phyloP scores from a whole-genome alignment of 2,797 vertebrate genomes.

The Poecilia picta region DNA sequence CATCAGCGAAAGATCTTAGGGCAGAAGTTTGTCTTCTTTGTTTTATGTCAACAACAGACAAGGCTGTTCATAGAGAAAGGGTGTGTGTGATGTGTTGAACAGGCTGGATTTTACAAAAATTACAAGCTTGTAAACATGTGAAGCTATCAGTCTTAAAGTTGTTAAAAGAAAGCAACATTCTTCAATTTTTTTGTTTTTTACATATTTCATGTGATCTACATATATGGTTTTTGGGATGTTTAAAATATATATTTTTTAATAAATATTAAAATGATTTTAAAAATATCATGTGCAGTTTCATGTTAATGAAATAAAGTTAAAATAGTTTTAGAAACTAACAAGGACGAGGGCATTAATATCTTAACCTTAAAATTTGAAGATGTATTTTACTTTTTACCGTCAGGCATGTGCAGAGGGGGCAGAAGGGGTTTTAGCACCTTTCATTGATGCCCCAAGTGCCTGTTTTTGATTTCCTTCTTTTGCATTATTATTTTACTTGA shows the following conservation, averaged over 20 bases:
- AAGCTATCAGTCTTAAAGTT: neutral
- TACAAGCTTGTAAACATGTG: neutral
- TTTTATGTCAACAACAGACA: slow-evolving; percentile 17
- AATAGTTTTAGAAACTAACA: neutral
- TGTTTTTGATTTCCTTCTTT: too few relatives aligned
- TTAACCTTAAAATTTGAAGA: neutral
- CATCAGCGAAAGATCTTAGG: slow-evolving; percentile 28
- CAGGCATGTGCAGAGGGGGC: too few relatives aligned
- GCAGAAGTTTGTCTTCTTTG: slow-evolving; percentile 23
- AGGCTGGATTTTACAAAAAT: slow-evolving; percentile 1
- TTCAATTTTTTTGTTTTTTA: neutral
- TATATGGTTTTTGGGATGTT: neutral
- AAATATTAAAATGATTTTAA: neutral
- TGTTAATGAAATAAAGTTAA: neutral
- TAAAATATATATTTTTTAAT: neutral
- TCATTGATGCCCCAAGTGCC: too few relatives aligned
- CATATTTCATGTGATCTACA: neutral
- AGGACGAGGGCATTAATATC: neutral
- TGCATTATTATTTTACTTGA: too few relatives aligned
- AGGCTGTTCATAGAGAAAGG: slow-evolving; percentile 1
- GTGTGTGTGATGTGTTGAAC: slow-evolving; percentile 22
- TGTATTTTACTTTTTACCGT: neutral
- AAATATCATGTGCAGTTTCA: neutral
- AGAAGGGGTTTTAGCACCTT: too few relatives aligned
- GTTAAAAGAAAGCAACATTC: neutral